Conservation (phyloP, 2,797 vertebrate genomes). For the Enteromius fasciolatus region DNA sequence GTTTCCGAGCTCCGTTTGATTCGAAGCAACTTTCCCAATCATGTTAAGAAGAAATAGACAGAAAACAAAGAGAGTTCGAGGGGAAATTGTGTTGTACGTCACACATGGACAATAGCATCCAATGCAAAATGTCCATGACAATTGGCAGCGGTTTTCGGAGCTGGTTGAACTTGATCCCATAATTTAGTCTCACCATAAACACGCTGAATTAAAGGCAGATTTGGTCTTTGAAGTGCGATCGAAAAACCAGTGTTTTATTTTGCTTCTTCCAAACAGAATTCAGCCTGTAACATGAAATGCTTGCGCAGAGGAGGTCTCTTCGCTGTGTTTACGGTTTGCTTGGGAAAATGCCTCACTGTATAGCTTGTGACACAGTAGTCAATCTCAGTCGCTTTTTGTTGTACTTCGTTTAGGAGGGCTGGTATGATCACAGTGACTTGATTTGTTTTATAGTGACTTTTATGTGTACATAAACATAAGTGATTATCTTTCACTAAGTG, state of each 20-base stretch:
- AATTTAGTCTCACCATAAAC: slow-evolving; percentile 78
- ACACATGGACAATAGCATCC: slow-evolving; percentile 68
- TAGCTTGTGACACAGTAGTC: slow-evolving; percentile 36
- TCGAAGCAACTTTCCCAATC: slow-evolving; percentile 43
- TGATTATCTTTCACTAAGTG: neutral
- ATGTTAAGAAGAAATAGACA: slow-evolving; percentile 31
- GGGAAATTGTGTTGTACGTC: slow-evolving; percentile 69
- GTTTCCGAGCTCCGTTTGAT: slow-evolving; percentile 56
- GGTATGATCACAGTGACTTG: slow-evolving; percentile 21
- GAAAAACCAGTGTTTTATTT: slow-evolving; percentile 63
- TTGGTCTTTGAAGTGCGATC: slow-evolving; percentile 63
- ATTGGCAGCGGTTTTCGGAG: slow-evolving; percentile 68
- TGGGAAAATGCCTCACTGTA: slow-evolving; percentile 66
- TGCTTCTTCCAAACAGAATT: slow-evolving; percentile 56
- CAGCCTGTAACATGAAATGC: slow-evolving; percentile 62
- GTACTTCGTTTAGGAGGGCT: slow-evolving; percentile 42
- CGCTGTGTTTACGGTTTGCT: slow-evolving; percentile 63
- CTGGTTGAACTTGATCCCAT: slow-evolving; percentile 73
- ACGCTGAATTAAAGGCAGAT: slow-evolving; percentile 73
- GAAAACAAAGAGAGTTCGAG: slow-evolving; percentile 46
- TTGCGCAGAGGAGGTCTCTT: slow-evolving; percentile 55
- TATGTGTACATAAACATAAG: slow-evolving; percentile 1
- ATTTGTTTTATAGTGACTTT: slow-evolving; percentile 20
- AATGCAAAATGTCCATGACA: slow-evolving; percentile 72
- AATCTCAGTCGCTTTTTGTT: slow-evolving; percentile 49